Conservation (phyloP, 2,797 vertebrate genomes). For the Scomberomorus guttatus region DNA sequence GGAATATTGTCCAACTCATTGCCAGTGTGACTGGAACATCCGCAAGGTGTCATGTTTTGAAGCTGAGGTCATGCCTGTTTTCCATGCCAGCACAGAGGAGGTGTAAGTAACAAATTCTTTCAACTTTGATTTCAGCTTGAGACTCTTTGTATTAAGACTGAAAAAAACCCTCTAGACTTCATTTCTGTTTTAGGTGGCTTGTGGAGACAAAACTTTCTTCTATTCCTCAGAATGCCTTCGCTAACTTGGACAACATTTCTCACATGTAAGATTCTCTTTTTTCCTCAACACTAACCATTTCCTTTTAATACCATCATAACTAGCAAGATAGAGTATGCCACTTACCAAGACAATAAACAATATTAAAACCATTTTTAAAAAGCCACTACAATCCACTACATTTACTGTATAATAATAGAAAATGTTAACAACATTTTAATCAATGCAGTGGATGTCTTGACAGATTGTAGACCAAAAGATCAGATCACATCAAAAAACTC, state of each 20-base stretch:
- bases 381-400: too few relatives aligned
- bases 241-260: constrained; percentile 63
- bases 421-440: not conserved
- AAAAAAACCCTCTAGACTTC: not conserved
- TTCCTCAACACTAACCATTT: not conserved
- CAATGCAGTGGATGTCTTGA: too few relatives aligned
- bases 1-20: constrained; percentile 73
- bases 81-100: constrained; percentile 85
- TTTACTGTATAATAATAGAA: not conserved
- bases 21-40: constrained; percentile 85
- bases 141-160: not conserved
- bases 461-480: not conserved
- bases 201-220: constrained; percentile 61
- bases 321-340: not conserved
- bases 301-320: not conserved
- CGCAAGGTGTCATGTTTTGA: constrained; percentile 86
- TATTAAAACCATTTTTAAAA: not conserved
- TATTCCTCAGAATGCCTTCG: constrained; percentile 66
- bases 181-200: constrained; percentile 67
- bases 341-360: not conserved
- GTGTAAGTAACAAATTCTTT: constrained; percentile 86
- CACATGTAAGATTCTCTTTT: constrained; percentile 65
- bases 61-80: constrained; percentile 82
- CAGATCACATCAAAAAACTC: too few relatives aligned
- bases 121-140: not conserved